Conservation (phyloP, 2,797 vertebrate species). For the Rallus crepitans region DNA sequence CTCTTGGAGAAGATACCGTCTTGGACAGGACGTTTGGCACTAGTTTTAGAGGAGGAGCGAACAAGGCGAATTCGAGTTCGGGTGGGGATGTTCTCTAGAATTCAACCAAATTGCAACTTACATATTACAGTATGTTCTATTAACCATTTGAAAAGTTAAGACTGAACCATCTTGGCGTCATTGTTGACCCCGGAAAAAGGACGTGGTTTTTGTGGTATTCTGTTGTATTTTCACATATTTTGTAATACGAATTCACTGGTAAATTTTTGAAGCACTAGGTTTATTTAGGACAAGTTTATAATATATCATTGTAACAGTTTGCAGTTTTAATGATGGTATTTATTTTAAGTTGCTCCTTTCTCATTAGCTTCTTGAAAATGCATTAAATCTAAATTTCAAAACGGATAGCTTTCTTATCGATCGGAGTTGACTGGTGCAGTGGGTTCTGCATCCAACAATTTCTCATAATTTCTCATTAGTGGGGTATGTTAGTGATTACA, state of each 20-base stretch:
- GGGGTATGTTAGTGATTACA: constrained; percentile 64
- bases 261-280: constrained; percentile 74
- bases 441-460: constrained; percentile 51
- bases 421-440: constrained; percentile 65
- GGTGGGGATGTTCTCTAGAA: constrained; percentile 71
- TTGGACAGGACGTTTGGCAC: constrained; percentile 67
- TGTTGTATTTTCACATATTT: constrained; percentile 77
- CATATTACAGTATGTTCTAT: constrained; percentile 67
- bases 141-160: constrained; percentile 29
- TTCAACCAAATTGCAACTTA: constrained; percentile 76
- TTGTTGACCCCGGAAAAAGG: constrained; percentile 37
- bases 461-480: constrained; percentile 62
- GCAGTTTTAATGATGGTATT: constrained; percentile 74
- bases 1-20: constrained; percentile 56
- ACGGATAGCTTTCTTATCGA: constrained; percentile 69
- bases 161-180: constrained; percentile 47
- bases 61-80: constrained; percentile 21
- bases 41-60: constrained; percentile 61
- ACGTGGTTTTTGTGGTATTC: constrained; percentile 71
- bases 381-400: constrained; percentile 76
- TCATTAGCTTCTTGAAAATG: constrained; percentile 75
- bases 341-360: constrained; percentile 75
- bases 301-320: constrained; percentile 76
- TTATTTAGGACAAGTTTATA: constrained; percentile 74
- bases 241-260: constrained; percentile 76